Conservation (phyloP, 2,113 vertebrate genomes). For the Kobus ellipsiprymnus region DNA sequence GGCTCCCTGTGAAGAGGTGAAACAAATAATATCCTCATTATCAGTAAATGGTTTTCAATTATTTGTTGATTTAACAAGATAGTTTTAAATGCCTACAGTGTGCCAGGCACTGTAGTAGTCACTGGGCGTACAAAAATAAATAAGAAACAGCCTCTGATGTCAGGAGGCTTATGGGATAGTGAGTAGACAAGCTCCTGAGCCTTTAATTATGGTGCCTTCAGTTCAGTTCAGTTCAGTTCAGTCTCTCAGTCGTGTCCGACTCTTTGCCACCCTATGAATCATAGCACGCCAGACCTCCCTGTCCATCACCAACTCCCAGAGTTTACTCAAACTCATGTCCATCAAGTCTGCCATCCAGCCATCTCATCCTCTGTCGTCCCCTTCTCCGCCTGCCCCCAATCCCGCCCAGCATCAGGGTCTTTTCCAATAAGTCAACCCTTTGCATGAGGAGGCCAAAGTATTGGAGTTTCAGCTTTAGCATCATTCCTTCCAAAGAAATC, state of each 20-base stretch:
- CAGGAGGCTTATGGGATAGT: not conserved
- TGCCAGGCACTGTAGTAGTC: not conserved
- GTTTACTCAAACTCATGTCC: not conserved
- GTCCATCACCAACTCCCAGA: not conserved
- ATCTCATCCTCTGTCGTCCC: no score
- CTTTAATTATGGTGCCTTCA: not conserved
- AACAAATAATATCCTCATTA: not conserved
- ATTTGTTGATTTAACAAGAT: not conserved
- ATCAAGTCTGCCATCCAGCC: no score
- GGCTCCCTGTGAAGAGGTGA: not conserved
- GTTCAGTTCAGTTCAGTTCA: not conserved
- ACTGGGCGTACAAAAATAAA: not conserved
- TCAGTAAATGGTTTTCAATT: not conserved
- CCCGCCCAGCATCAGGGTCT: no score
- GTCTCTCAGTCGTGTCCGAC: accelerated
- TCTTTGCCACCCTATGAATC: not conserved
- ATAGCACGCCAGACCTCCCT: accelerated
- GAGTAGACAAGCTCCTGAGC: not conserved
- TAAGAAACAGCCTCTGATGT: not conserved
- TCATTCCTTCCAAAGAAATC: no score
- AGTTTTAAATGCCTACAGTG: not conserved
- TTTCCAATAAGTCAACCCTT: no score
- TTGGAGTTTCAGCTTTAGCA: no score
- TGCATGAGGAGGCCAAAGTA: no score
- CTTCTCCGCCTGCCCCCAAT: no score